Percentiles rank a stretch among this genome's conserved stretches.
Evolutionary conservation across 2,113 vertebrate species (phyloP).

Genomic region (Pelodiscus sinensis): DNA sequence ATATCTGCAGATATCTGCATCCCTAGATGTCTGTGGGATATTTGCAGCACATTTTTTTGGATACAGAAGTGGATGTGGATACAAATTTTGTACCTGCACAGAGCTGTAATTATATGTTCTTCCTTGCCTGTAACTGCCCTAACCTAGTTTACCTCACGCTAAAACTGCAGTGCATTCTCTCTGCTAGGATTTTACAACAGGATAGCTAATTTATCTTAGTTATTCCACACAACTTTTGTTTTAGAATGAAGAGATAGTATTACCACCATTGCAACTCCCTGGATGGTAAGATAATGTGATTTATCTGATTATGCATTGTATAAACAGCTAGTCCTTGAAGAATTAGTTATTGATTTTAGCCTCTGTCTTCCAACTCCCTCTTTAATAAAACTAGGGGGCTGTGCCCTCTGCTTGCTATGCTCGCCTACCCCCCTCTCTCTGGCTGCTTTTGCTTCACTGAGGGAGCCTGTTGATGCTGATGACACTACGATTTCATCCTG

Average conservation of each 20-base stretch:
- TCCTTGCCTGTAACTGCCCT: fast-evolving
- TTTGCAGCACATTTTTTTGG: too few species aligned
- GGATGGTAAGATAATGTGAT: background rate
- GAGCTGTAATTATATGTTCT: too few species aligned
- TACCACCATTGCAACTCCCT: background rate
- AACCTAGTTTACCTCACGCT: fast-evolving
- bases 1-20: too few species aligned
- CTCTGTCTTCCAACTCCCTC: background rate
- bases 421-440: too few species aligned
- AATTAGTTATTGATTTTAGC: background rate
- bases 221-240: background rate
- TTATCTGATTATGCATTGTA: background rate
- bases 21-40: too few species aligned
- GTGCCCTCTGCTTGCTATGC: too few species aligned
- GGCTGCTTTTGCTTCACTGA: too few species aligned
- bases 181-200: background rate
- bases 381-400: background rate
- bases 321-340: background rate
- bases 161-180: background rate
- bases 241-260: background rate
- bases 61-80: too few species aligned
- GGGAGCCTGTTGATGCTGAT: too few species aligned
- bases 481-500: too few species aligned
- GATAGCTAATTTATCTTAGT: background rate
- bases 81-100: too few species aligned